phyloP scores from a whole-genome alignment of 2,888 invertebrate species.

The Venustoraphidia nigricollis region DNA sequence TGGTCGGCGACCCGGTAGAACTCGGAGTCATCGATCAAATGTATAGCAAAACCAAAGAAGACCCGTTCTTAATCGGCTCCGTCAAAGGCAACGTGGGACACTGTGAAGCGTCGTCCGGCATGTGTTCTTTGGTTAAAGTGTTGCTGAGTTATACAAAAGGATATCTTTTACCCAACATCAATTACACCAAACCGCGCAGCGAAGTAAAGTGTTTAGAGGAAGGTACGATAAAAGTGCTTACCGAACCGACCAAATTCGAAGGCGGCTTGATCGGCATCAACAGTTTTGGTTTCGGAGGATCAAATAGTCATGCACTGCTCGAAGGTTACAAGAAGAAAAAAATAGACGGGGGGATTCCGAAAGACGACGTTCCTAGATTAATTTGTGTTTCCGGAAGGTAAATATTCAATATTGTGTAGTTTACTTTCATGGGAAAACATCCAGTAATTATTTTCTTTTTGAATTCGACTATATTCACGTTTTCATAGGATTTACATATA shows the following conservation, averaged over 20 bases:
- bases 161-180: conserved; percentile 70
- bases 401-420: too few species aligned
- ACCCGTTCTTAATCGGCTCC: conserved; percentile 71
- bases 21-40: conserved; percentile 65
- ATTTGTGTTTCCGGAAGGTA: conserved; percentile 51
- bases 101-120: conserved; percentile 71
- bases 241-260: conserved; percentile 50
- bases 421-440: too few species aligned
- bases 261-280: conserved; percentile 71
- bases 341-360: conserved; percentile 42
- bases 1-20: conserved; percentile 86
- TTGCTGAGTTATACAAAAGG: conserved; percentile 57
- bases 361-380: conserved; percentile 54
- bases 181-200: conserved; percentile 39
- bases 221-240: conserved; percentile 53
- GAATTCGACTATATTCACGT: too few species aligned
- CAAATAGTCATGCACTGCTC: conserved; percentile 59
- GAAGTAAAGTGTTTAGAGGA: conserved; percentile 44
- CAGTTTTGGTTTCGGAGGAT: conserved; percentile 90
- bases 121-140: conserved; percentile 71
- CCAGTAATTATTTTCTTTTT: too few species aligned
- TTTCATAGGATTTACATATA: too few species aligned
- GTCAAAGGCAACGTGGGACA: conserved; percentile 93
- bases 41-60: conserved; percentile 55
- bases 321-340: conserved; percentile 43